Percentiles rank a stretch among this genome's conserved stretches.
These are phyloP conservation scores for Ischnura elegans DNA, from an alignment of 2,888 invertebrate genomes.

Conservation along the genomic window DNA sequence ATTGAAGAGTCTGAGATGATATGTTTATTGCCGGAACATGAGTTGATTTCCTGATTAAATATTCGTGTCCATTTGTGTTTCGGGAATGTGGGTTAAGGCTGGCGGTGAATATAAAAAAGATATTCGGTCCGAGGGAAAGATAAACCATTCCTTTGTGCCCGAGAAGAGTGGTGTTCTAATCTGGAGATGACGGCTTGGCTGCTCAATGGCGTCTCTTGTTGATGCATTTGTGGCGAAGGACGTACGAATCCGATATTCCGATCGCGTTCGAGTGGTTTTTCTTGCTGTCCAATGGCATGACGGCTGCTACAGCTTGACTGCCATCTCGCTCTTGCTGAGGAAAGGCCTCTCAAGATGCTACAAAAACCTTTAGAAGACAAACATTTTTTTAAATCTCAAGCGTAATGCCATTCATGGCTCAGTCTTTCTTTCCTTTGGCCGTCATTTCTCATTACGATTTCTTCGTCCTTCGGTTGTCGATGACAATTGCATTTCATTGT, in stretches of 20 bases:
- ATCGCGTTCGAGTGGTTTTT: background rate
- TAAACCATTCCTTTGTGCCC: background rate
- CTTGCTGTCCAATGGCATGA: background rate
- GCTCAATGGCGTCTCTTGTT: background rate
- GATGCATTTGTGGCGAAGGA: background rate
- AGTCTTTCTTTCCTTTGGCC: background rate
- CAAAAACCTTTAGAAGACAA: background rate
- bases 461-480: too few species aligned
- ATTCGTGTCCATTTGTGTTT: background rate
- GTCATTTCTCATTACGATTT: too few species aligned
- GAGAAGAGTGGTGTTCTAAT: background rate
- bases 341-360: background rate
- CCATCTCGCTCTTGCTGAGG: background rate
- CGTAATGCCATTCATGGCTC: background rate
- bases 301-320: background rate
- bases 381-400: background rate
- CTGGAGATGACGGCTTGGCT: background rate
- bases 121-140: background rate
- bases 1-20: background rate
- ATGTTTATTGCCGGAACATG: background rate
- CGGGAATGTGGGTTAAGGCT: slow-evolving; percentile 3
- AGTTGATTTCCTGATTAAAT: background rate
- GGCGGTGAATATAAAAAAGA: background rate
- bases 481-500: too few species aligned
- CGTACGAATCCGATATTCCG: background rate